A percentile compares a stretch with the other conserved stretches of the same genome.
phyloP scores from a whole-genome alignment of 2,113 vertebrate genomes.

The Ciconia boyciana region DNA sequence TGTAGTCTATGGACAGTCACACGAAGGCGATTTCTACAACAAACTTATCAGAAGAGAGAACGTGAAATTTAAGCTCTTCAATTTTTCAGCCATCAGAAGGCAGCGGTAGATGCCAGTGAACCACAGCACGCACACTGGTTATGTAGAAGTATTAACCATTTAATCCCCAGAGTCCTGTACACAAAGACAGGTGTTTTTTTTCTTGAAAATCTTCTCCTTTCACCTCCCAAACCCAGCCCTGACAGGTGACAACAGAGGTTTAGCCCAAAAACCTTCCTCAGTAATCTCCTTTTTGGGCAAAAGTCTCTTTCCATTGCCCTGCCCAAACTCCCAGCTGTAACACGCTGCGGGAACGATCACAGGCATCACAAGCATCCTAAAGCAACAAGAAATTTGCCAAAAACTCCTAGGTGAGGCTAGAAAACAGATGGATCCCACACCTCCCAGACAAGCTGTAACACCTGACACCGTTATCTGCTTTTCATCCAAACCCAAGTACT shows the following conservation, averaged over 20 bases:
- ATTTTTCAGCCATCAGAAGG: neutral
- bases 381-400: neutral
- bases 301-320: neutral
- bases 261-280: neutral
- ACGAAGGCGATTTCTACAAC: neutral
- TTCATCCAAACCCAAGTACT: neutral
- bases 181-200: neutral
- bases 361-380: neutral
- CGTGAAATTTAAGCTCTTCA: neutral
- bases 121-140: neutral
- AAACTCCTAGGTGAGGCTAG: neutral
- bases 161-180: neutral
- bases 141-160: neutral
- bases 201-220: neutral
- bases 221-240: neutral
- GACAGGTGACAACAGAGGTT: neutral
- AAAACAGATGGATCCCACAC: neutral
- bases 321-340: neutral
- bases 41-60: neutral
- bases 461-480: neutral
- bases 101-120: neutral
- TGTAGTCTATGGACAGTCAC: neutral
- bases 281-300: neutral
- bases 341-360: fast-evolving
- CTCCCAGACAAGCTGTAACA: neutral